Evolutionary conservation across 2,113 vertebrate genomes (phyloP).

Genomic region (Hyaena hyaena): DNA sequence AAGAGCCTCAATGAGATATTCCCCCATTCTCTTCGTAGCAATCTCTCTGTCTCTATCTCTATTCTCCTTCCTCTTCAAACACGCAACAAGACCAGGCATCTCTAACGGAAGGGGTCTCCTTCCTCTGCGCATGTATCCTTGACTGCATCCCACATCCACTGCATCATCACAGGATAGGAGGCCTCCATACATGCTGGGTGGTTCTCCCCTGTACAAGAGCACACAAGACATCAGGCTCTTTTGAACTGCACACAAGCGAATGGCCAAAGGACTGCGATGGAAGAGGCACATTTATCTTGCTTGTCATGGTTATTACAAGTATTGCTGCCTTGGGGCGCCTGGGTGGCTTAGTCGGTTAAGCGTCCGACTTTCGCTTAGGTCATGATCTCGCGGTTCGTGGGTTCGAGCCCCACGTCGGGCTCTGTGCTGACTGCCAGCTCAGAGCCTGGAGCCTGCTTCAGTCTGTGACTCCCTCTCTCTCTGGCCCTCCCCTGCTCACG

Average conservation of each 20-base stretch:
- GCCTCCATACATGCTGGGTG: neutral
- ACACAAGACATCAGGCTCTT: neutral
- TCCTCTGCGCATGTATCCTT: neutral
- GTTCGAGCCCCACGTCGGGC: too few species aligned
- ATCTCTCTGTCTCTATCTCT: neutral
- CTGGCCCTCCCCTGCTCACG: too few species aligned
- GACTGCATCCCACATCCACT: neutral
- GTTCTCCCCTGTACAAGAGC: neutral
- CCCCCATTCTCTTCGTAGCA: neutral
- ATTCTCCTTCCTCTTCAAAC: neutral
- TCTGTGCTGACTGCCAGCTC: too few species aligned
- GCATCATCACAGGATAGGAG: neutral
- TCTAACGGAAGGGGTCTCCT: neutral
- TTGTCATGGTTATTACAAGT: neutral
- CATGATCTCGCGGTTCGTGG: too few species aligned
- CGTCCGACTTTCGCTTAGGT: too few species aligned
- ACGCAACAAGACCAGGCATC: neutral
- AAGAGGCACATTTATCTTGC: neutral
- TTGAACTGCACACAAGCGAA: neutral
- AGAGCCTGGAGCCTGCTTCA: too few species aligned
- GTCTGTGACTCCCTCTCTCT: too few species aligned
- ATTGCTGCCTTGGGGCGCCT: neutral
- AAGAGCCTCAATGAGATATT: neutral
- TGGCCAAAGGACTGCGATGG: neutral
- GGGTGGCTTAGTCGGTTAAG: too few species aligned